Evolutionary conservation across 1,140 invertebrate genomes (phyloP), one percentile per base, ranked within the genome.

Genomic region (Sinonovacula constricta): DNA sequence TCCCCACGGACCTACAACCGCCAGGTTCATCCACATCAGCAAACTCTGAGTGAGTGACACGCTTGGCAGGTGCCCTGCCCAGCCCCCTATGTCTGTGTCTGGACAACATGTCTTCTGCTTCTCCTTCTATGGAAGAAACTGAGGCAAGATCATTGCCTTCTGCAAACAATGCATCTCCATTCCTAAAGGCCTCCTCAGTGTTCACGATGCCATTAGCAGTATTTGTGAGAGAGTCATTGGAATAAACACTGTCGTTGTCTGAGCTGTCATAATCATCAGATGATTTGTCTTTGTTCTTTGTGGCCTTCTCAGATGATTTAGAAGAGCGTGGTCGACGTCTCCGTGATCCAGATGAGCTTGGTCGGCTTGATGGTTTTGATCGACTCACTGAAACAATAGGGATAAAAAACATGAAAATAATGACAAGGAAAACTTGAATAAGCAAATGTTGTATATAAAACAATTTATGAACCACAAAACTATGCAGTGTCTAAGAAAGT

Each of bases 251-350:
- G 57, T 87, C 86, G 82, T 82, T 85, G 30, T 88, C 88, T 36
- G 88, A 87, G n/a, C 82, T 84, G 18, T 81, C 76, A 79, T 88
- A 89, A 63, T 88, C 87, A 68, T 88, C 88, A 26, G 87, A 88
- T 51, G 85, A 86, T 22, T 80, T 80, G 34, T 74, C 63, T 39
- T 81, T 74, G 54, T 80, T 79, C 65, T 83, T 84, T 24, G 60
- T 69, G 26, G 34, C 18, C 4, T 53, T 75, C 28, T 87, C 83
- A 0, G 30, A 12, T 2, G 67, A 28, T 63, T 81, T 83, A 22
- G 59, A 68, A 18, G 74, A 24, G 10, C 80, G 80, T 24, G 81
- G 53, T n/a, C 80, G 77, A 3, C 86, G 65, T 45, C 84, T 79
- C 15, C 86, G 78, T 14, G 84, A 86, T n/a, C 83, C 86, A 28